Conservation (phyloP, 2,113 vertebrate genomes). For the Silurus asotus region DNA sequence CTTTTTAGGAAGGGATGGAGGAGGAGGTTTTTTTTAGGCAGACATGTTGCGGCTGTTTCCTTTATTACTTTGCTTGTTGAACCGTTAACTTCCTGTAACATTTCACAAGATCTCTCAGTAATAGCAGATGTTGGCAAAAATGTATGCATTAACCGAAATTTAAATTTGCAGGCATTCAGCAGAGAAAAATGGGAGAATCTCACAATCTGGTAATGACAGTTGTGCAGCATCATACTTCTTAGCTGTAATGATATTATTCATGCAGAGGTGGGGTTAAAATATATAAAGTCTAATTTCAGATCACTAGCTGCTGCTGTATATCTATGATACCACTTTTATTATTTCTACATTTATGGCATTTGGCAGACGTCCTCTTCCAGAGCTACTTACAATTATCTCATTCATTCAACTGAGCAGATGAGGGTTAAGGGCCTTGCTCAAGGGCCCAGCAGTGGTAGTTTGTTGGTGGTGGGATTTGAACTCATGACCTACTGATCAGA, state of each 20-base stretch:
- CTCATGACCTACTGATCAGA: no score
- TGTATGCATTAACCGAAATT: neutral
- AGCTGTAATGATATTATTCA: neutral
- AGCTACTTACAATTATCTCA: no score
- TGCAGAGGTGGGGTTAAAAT: neutral
- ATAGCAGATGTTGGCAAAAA: neutral
- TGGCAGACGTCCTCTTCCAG: no score
- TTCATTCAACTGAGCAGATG: no score
- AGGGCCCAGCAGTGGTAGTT: no score
- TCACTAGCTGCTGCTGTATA: neutral
- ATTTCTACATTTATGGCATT: no score
- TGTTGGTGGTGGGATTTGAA: no score
- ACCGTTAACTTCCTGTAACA: conserved; percentile 14
- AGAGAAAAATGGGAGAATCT: neutral
- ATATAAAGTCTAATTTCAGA: neutral
- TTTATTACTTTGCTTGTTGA: neutral
- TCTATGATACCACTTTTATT: neutral
- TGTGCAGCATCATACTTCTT: neutral
- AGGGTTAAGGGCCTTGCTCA: no score
- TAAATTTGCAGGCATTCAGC: neutral
- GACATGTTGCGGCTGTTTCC: neutral
- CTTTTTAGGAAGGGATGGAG: neutral
- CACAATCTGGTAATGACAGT: neutral
- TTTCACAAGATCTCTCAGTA: neutral
- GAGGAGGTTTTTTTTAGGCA: neutral